Evolutionary conservation across 1,140 invertebrate genomes (phyloP), one percentile per base, ranked within the genome.

Genomic region (Tribolium madens): DNA sequence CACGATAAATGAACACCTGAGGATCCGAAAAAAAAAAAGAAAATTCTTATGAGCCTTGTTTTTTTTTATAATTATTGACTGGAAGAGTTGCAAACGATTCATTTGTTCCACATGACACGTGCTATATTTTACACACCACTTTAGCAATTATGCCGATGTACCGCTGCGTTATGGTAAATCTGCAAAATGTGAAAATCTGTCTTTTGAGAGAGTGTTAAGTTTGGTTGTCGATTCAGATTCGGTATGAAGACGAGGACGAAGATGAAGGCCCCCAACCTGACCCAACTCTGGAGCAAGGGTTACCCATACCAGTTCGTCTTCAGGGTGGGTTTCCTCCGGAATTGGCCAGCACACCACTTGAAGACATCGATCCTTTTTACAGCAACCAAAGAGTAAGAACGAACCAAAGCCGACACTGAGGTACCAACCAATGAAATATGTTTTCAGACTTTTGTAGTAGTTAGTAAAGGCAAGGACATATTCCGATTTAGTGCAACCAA

Each of bases 391-490:
- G 91, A 91, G 95, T 97, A 57, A 31, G n/a, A 57, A 13, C 10
- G 1, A 10, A 52, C 17, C 10, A 33, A n/a, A 31, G n/a, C 3
- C 6, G 7, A 4, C 13, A 4, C 5, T 33, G 4, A n/a, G 21
- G 21, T 12, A 64, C 14, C 31, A 15, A 3, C 14, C n/a, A 14
- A 31, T 9, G 9, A 64, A 7, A 13, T 85, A 87, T 88, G 85
- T 84, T 91, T 92, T 73, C 91, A 98, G 97, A 98, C 97, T 86
- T 98, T 98, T 90, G 94, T 98, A 90, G 97, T 99, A 84, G 91
- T 99, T 88, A 98, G 96, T 90, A 98, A 95, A 91, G 97, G 97
- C 89, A 97, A 96, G 91, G 96, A 97, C 89, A 98, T 99, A 90
- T 98, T 97, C 91, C 92, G 97, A 89, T 99, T 99, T 91, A 97